These are phyloP conservation scores for Mystacornis crossleyi DNA, from an alignment of 2,113 vertebrate genomes.

Conservation along the genomic window DNA sequence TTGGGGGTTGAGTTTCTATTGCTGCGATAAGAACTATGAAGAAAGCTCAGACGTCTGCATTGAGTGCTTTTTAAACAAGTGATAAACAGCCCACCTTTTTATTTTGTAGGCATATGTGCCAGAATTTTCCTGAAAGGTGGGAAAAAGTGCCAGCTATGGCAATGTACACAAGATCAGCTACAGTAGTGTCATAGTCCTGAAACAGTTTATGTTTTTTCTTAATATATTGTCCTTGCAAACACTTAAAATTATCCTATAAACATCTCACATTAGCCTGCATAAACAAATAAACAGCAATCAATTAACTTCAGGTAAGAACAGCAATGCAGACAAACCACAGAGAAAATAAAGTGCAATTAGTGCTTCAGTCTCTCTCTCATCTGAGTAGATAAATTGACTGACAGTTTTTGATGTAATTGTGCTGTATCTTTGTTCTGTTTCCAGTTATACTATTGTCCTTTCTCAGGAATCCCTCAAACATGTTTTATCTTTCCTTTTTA, in stretches of 20 bases:
- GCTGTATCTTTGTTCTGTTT: background rate
- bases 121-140: background rate
- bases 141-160: background rate
- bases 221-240: background rate
- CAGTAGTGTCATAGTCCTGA: background rate
- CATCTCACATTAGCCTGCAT: background rate
- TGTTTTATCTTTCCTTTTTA: background rate
- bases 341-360: background rate
- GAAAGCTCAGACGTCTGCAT: background rate
- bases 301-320: background rate
- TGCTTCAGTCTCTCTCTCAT: background rate
- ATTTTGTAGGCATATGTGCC: background rate
- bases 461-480: background rate
- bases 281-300: slow-evolving; percentile 31
- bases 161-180: background rate
- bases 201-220: background rate
- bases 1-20: background rate
- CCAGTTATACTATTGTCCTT: background rate
- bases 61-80: background rate
- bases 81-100: background rate
- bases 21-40: background rate
- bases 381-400: background rate
- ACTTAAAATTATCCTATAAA: background rate
- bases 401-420: background rate
- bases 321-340: background rate